Evolutionary conservation across 2,113 vertebrate species (phyloP).

Genomic region (Lophotis ruficrista): DNA sequence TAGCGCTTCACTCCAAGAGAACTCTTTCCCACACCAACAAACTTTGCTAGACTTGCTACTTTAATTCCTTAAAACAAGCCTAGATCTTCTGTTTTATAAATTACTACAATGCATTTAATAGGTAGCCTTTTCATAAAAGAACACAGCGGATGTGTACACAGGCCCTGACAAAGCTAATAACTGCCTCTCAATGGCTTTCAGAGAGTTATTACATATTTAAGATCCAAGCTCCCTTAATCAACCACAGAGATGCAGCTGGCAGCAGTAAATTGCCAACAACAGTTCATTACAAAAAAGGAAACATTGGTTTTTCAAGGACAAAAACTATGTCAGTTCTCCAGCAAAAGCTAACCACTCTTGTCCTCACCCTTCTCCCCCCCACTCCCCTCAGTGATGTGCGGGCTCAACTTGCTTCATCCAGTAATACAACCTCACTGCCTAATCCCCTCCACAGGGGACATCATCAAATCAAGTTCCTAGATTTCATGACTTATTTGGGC

Average conservation of each 20-base stretch:
- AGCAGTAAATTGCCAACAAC: slow-evolving; percentile 64
- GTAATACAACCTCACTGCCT: background rate
- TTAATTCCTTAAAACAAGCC: background rate
- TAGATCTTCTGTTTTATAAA: background rate
- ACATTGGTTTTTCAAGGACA: slow-evolving; percentile 63
- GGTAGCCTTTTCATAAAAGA: slow-evolving; percentile 40
- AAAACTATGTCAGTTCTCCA: slow-evolving; percentile 35
- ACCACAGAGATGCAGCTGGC: slow-evolving; percentile 72
- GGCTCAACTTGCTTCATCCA: background rate
- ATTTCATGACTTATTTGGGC: slow-evolving; percentile 35
- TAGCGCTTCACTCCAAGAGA: background rate
- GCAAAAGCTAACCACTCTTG: background rate
- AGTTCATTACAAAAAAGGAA: slow-evolving; percentile 71
- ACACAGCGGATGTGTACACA: slow-evolving; percentile 23
- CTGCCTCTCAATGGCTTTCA: slow-evolving; percentile 56
- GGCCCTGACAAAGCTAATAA: slow-evolving; percentile 66
- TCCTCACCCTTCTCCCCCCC: background rate
- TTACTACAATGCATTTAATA: slow-evolving; percentile 30
- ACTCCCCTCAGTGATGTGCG: background rate
- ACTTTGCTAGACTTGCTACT: background rate
- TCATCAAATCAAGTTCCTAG: background rate
- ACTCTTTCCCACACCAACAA: background rate
- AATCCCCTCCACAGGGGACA: background rate
- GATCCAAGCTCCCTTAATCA: slow-evolving; percentile 63
- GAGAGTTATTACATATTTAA: slow-evolving; percentile 65